Evolutionary conservation across 1,140 invertebrate genomes (phyloP).

Genomic region (Thaumetopoea pityocampa): DNA sequence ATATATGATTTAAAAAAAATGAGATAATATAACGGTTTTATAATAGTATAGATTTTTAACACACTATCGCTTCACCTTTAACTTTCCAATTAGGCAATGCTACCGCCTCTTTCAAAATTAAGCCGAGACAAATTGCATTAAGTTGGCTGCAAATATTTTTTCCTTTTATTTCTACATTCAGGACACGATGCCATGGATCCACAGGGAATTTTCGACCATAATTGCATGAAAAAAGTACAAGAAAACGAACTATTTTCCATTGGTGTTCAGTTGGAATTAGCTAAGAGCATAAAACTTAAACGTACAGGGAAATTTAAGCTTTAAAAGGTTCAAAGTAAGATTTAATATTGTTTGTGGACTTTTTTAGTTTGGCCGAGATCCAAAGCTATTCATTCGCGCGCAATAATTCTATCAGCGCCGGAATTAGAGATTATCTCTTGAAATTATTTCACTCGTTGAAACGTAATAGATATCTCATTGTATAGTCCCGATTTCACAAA

Average conservation of each 20-base stretch:
- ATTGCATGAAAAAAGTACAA: neutral
- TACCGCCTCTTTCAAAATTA: slow-evolving; percentile 14
- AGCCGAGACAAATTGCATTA: slow-evolving; percentile 13
- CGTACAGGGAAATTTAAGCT: slow-evolving; percentile 10
- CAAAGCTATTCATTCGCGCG: slow-evolving; percentile 36
- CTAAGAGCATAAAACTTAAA: neutral
- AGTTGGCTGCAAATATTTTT: slow-evolving; percentile 6
- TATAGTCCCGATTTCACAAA: slow-evolving; percentile 6
- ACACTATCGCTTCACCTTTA: no score
- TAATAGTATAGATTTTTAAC: no score
- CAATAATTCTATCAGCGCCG: slow-evolving; percentile 42
- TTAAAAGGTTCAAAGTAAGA: slow-evolving; percentile 10
- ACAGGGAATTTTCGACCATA: slow-evolving; percentile 3
- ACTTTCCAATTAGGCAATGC: no score
- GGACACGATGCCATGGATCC: slow-evolving; percentile 2
- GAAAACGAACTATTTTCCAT: neutral
- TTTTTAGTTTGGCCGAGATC: slow-evolving; percentile 26
- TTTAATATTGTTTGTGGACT: slow-evolving; percentile 19
- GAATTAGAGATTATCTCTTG: slow-evolving; percentile 43
- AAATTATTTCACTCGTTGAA: slow-evolving; percentile 31
- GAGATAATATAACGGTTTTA: no score
- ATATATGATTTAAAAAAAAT: no score
- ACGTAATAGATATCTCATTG: slow-evolving; percentile 4
- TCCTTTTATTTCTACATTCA: slow-evolving; percentile 13
- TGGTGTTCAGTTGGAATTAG: slow-evolving; percentile 5